A percentile compares a stretch with the other conserved stretches of the same genome.
phyloP scores from a whole-genome alignment of 2,113 vertebrate species.

The Podarcis muralis region DNA sequence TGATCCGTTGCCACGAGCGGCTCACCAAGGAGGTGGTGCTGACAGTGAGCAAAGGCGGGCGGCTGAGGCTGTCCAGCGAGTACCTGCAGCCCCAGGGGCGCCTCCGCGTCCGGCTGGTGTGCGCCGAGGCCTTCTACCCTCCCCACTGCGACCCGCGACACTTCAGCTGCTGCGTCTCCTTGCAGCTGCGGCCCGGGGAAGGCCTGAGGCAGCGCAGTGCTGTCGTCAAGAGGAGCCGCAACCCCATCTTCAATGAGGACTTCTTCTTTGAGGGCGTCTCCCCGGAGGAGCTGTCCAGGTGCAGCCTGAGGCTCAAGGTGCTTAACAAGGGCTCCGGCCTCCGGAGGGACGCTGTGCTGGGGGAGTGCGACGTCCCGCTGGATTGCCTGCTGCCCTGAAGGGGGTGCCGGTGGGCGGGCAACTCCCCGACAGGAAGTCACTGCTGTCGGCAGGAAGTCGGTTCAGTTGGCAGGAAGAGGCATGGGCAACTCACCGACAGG shows the following conservation, averaged over 20 bases:
- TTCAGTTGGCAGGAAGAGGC: background rate
- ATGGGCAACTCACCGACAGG: too few species aligned
- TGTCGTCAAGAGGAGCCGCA: constrained; percentile 59
- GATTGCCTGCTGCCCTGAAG: constrained; percentile 53
- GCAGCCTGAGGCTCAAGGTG: constrained; percentile 60
- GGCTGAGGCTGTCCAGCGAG: constrained; percentile 60
- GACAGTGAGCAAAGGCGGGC: constrained; percentile 56
- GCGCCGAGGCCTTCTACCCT: constrained; percentile 63
- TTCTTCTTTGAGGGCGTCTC: constrained; percentile 72
- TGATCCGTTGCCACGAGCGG: constrained; percentile 48
- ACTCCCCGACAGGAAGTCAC: background rate
- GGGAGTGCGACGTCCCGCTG: constrained; percentile 53
- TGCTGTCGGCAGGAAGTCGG: too few species aligned
- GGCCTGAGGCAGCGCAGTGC: constrained; percentile 63
- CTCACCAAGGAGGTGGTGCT: constrained; percentile 62
- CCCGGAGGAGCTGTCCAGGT: constrained; percentile 39
- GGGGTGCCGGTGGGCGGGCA: background rate
- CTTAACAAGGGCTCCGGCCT: constrained; percentile 61
- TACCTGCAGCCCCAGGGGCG: constrained; percentile 50
- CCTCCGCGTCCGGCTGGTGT: constrained; percentile 69
- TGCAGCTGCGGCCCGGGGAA: constrained; percentile 47
- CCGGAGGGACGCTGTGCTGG: constrained; percentile 63
- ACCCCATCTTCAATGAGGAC: constrained; percentile 76
- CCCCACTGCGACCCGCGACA: constrained; percentile 26
- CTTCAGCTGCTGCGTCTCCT: constrained; percentile 59